These are phyloP conservation scores for Drosophila lacicola DNA, from an alignment of 2,888 invertebrate genomes.

Conservation along the genomic window DNA sequence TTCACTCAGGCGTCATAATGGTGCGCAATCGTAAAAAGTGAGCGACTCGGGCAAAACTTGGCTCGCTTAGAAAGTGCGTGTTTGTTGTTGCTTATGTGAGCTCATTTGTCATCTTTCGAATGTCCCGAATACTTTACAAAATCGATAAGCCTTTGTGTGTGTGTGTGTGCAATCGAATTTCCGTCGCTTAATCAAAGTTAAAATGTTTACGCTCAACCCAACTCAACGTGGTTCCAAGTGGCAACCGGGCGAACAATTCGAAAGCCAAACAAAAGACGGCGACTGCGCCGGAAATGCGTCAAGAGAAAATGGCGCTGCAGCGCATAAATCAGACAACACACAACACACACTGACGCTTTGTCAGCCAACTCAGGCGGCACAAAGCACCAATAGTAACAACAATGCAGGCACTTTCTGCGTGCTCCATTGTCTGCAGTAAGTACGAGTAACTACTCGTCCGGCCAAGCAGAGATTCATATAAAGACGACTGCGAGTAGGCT, in stretches of 20 bases:
- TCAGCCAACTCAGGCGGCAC: slow-evolving; percentile 38
- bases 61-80: slow-evolving; percentile 18
- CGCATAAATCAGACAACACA: slow-evolving; percentile 68
- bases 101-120: slow-evolving; percentile 71
- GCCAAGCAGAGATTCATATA: slow-evolving; percentile 15
- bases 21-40: slow-evolving; percentile 44
- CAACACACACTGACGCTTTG: slow-evolving; percentile 41
- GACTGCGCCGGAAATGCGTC: slow-evolving; percentile 69
- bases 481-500: slow-evolving; percentile 7
- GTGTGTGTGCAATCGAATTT: slow-evolving; percentile 63
- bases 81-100: slow-evolving; percentile 54
- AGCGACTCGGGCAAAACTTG: slow-evolving; percentile 38
- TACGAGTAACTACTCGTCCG: slow-evolving; percentile 26
- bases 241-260: slow-evolving; percentile 36
- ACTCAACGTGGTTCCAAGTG: slow-evolving; percentile 37
- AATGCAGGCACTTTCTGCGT: slow-evolving; percentile 29
- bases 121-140: slow-evolving; percentile 26
- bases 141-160: slow-evolving; percentile 60
- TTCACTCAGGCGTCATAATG: slow-evolving; percentile 55
- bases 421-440: slow-evolving; percentile 58
- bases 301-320: slow-evolving; percentile 67
- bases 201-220: slow-evolving; percentile 62
- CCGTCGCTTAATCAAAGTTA: slow-evolving; percentile 75
- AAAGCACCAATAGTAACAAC: slow-evolving; percentile 37
- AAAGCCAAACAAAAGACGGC: slow-evolving; percentile 60